Percentiles rank a stretch among this genome's conserved stretches.
Conservation (phyloP, 2,888 invertebrate species). For the Phengaris alcon region DNA sequence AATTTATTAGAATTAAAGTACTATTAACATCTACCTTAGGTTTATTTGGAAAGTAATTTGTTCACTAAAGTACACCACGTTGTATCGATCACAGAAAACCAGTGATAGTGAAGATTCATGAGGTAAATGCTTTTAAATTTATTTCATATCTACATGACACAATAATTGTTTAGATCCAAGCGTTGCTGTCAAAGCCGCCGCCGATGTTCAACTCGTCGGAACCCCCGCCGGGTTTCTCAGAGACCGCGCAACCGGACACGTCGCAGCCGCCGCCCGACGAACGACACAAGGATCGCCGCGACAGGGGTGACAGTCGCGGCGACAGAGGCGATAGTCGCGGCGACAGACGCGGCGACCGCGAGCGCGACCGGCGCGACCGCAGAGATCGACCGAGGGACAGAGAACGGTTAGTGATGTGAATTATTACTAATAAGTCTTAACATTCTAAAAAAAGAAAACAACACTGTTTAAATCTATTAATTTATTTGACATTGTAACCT, state of each 20-base stretch:
- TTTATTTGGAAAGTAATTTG: too few species aligned
- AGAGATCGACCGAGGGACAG: conserved; percentile 34
- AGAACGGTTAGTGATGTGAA: conserved; percentile 24
- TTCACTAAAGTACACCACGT: too few species aligned
- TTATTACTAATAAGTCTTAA: too few species aligned
- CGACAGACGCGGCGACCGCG: conserved; percentile 33
- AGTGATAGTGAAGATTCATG: too few species aligned
- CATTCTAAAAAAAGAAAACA: too few species aligned
- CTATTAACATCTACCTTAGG: too few species aligned
- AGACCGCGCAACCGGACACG: conserved; percentile 53
- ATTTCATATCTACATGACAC: background rate
- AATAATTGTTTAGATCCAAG: conserved; percentile 65
- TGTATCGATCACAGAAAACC: too few species aligned
- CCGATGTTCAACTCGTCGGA: conserved; percentile 70
- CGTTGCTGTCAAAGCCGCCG: conserved; percentile 73
- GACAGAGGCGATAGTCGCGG: conserved; percentile 43
- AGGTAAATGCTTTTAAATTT: too few species aligned
- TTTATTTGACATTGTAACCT: too few species aligned
- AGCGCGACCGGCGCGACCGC: conserved; percentile 36
- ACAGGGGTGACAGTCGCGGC: conserved; percentile 45
- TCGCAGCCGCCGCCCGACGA: conserved; percentile 50
- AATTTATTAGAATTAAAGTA: too few species aligned
- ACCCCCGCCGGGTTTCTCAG: conserved; percentile 66
- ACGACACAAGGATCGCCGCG: conserved; percentile 54
- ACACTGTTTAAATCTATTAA: too few species aligned